Evolutionary conservation across 1,140 invertebrate species (phyloP).

Genomic region (Tyrophagus putrescentiae): DNA sequence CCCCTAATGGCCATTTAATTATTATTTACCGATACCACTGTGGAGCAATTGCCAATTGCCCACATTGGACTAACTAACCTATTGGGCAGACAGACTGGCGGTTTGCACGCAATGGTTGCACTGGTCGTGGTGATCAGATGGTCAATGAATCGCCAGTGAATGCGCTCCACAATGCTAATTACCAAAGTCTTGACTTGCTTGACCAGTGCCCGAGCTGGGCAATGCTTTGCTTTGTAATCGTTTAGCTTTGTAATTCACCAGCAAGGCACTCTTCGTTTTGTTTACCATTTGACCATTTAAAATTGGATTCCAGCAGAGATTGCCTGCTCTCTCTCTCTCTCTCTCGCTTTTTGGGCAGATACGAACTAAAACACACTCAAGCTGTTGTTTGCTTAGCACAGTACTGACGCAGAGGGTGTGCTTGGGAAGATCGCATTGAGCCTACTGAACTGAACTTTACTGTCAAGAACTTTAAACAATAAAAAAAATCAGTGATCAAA

Average conservation of each 20-base stretch:
- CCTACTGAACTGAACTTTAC: too few species aligned
- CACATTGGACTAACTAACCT: not conserved
- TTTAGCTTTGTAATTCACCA: not conserved
- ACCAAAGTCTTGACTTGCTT: not conserved
- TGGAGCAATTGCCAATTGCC: not conserved
- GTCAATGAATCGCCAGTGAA: too few species aligned
- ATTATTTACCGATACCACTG: not conserved
- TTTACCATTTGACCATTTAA: not conserved
- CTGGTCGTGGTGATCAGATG: too few species aligned
- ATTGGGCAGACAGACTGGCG: not conserved
- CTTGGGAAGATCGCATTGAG: too few species aligned
- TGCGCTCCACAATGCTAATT: constrained; percentile 8
- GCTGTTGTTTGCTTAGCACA: too few species aligned
- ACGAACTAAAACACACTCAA: too few species aligned
- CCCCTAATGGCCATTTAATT: constrained; percentile 12
- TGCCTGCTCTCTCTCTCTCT: too few species aligned
- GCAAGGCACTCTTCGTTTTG: not conserved
- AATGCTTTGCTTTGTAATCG: not conserved
- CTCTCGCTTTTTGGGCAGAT: too few species aligned
- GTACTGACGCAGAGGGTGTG: too few species aligned
- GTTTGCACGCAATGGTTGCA: not conserved
- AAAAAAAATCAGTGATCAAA: too few species aligned
- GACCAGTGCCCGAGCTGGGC: not conserved
- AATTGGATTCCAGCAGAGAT: too few species aligned
- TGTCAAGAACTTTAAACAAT: too few species aligned